Evolutionary conservation across 2,797 vertebrate species (phyloP).

Genomic region (Acipenser ruthenus): DNA sequence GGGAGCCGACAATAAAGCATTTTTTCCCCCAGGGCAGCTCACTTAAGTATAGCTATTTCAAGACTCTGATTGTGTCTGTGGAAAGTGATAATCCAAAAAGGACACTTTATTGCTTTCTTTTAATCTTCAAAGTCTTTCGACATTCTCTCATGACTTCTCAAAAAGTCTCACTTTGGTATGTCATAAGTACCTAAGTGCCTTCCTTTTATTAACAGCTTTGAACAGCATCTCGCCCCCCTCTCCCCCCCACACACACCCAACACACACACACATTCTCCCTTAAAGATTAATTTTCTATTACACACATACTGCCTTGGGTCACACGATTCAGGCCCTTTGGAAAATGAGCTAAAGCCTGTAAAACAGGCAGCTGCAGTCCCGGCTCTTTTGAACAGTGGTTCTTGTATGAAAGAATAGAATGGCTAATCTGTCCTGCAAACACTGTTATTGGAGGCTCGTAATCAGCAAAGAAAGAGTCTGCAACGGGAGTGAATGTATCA

Average conservation of each 20-base stretch:
- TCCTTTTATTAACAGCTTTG: constrained; percentile 40
- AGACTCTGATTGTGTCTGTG: neutral
- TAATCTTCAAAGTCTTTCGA: neutral
- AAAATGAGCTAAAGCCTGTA: constrained; percentile 42
- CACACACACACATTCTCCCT: constrained; percentile 35
- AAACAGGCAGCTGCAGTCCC: constrained; percentile 55
- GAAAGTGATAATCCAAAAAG: neutral
- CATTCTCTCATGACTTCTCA: constrained; percentile 2
- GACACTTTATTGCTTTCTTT: constrained; percentile 1
- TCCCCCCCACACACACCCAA: constrained; percentile 33
- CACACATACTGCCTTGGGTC: constrained; percentile 33
- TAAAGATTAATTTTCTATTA: constrained; percentile 57
- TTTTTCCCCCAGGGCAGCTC: too few relatives aligned
- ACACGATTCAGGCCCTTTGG: constrained; percentile 41
- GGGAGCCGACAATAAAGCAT: too few relatives aligned
- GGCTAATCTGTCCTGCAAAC: constrained; percentile 61
- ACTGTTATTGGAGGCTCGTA: constrained; percentile 42
- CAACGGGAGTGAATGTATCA: constrained; percentile 47
- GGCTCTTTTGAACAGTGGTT: constrained; percentile 47
- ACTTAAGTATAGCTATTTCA: neutral
- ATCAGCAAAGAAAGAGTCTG: constrained; percentile 41
- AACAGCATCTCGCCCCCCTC: constrained; percentile 32
- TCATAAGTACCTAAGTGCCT: constrained; percentile 30
- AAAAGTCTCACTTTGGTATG: constrained; percentile 36
- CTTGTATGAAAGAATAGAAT: constrained; percentile 45